Evolutionary conservation across 2,113 vertebrate species (phyloP).

Genomic region (Sylvietta virens): DNA sequence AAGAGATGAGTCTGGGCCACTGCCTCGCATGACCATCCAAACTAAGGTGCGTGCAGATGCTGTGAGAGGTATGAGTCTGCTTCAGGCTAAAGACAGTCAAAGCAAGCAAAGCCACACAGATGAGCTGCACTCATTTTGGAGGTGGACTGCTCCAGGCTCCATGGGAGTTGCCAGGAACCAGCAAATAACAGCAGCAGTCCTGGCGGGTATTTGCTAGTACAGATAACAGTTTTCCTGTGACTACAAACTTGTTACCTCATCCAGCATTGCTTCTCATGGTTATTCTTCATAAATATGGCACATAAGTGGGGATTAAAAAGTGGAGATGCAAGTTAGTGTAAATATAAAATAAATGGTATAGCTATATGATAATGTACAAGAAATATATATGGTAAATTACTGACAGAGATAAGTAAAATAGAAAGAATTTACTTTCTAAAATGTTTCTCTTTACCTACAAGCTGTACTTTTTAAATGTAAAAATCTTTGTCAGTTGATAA

Average conservation of each 20-base stretch:
- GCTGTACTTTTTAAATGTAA: neutral
- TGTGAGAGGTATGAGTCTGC: neutral
- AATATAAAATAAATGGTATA: neutral
- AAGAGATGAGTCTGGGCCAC: neutral
- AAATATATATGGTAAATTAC: neutral
- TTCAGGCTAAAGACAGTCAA: neutral
- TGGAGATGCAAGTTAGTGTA: neutral
- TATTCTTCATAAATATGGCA: neutral
- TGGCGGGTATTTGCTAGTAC: neutral
- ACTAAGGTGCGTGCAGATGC: fast-evolving
- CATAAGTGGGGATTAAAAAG: neutral
- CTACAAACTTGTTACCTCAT: neutral
- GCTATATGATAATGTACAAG: neutral
- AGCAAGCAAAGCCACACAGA: neutral
- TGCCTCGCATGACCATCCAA: neutral
- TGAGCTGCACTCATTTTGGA: neutral
- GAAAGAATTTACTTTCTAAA: neutral
- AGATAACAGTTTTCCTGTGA: neutral
- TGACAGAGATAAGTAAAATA: neutral
- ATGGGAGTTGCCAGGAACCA: neutral
- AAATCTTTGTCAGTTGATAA: neutral
- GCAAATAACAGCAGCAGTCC: neutral
- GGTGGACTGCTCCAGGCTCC: neutral
- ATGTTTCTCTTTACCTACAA: neutral
- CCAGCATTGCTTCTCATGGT: neutral